A percentile compares a stretch with the other conserved stretches of the same genome.
phyloP scores from a whole-genome alignment of 2,797 vertebrate genomes.

The Lerista edwardsae region DNA sequence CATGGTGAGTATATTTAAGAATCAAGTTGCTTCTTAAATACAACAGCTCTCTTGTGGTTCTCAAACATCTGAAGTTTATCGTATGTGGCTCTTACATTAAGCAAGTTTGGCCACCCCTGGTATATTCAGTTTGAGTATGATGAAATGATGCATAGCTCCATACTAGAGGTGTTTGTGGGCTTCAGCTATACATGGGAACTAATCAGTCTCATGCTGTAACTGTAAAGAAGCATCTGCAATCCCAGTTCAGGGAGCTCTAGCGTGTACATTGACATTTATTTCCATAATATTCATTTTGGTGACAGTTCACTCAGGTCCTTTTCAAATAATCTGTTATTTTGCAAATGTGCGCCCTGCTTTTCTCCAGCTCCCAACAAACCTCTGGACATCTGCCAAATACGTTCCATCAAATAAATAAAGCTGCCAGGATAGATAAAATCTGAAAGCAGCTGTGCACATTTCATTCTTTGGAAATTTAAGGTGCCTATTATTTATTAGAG shows the following conservation, averaged over 20 bases:
- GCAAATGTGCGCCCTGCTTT: constrained; percentile 37
- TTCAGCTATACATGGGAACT: constrained; percentile 52
- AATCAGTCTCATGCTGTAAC: constrained; percentile 52
- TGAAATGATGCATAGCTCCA: constrained; percentile 44
- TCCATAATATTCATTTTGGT: constrained; percentile 64
- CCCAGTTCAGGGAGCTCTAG: constrained; percentile 62
- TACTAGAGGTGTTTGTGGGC: constrained; percentile 40
- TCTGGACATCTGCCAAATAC: constrained; percentile 62
- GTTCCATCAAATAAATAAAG: constrained; percentile 67
- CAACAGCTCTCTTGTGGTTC: too few species aligned
- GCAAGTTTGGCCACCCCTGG: too few species aligned
- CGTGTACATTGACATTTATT: constrained; percentile 59
- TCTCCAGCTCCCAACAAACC: neutral
- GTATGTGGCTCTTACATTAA: too few species aligned
- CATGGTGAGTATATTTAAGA: too few species aligned
- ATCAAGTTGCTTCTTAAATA: too few species aligned
- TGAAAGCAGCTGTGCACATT: constrained; percentile 69
- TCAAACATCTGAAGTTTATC: too few species aligned
- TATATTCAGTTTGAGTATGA: constrained; percentile 46
- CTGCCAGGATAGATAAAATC: constrained; percentile 65
- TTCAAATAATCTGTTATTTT: constrained; percentile 64
- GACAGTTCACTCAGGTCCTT: constrained; percentile 61
- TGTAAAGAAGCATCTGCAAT: constrained; percentile 50
- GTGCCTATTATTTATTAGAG: constrained; percentile 67
- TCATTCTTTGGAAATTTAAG: constrained; percentile 64